Percentiles rank a stretch among this genome's conserved stretches.
Evolutionary conservation across 2,113 vertebrate species (phyloP).

Genomic region (Chascanopsetta lugubris): DNA sequence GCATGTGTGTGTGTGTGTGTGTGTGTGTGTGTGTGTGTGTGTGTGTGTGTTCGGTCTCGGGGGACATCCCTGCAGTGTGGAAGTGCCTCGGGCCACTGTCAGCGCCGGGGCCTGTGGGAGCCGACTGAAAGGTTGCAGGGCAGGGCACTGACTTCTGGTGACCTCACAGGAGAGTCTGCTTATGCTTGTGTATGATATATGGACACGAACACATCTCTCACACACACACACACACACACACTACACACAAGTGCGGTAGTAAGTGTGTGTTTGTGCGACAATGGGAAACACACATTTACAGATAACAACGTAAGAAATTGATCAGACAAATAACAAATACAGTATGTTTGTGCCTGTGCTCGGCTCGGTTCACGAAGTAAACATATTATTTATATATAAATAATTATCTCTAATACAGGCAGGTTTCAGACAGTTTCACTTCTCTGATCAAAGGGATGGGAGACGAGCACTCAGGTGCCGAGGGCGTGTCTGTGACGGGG

Average conservation of each 20-base stretch:
- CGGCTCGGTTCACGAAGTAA: no score
- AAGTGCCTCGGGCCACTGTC: conserved; percentile 79
- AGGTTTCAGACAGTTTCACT: no score
- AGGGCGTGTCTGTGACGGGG: no score
- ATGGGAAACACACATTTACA: background rate
- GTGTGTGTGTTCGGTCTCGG: conserved; percentile 43
- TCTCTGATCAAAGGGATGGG: no score
- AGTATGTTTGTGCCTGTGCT: no score
- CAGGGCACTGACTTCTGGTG: conserved; percentile 69
- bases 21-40: conserved; percentile 27
- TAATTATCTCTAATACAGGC: no score
- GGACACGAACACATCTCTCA: conserved; percentile 21
- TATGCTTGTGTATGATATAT: conserved; percentile 45
- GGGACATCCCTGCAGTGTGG: conserved; percentile 62
- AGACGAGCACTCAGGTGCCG: no score
- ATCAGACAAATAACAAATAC: no score
- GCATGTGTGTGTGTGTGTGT: conserved; percentile 30
- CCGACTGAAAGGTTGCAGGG: conserved; percentile 78
- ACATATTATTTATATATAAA: no score
- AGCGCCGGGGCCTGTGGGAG: conserved; percentile 68
- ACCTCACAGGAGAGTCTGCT: conserved; percentile 66
- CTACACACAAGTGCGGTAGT: no score
- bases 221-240: conserved; percentile 1
- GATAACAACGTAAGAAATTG: no score
- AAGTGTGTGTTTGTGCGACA: conserved; percentile 3